A percentile compares a stretch with the other conserved stretches of the same genome.
These are phyloP conservation scores for Pteronura brasiliensis DNA, from an alignment of 2,113 vertebrate genomes.

Conservation along the genomic window DNA sequence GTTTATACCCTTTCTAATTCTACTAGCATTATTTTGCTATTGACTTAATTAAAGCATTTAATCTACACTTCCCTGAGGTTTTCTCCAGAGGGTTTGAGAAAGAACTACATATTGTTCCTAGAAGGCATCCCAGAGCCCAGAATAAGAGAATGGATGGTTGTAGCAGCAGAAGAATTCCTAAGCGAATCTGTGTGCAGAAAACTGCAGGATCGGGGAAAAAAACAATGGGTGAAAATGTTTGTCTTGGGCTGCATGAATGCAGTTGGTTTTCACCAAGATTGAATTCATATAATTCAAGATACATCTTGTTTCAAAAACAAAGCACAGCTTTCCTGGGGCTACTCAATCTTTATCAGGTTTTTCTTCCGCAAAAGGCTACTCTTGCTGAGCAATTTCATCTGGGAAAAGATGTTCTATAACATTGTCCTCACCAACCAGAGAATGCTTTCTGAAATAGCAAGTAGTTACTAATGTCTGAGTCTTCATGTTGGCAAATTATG, in stretches of 20 bases:
- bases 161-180: neutral
- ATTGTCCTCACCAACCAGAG: neutral
- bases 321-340: constrained; percentile 29
- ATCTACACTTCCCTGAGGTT: neutral
- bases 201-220: neutral
- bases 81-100: neutral
- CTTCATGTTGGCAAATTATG: neutral
- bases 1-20: neutral
- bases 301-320: constrained; percentile 28
- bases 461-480: neutral
- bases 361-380: neutral
- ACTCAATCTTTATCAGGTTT: constrained; percentile 32
- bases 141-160: neutral
- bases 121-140: neutral
- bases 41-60: constrained; percentile 18
- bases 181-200: neutral
- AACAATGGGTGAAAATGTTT: neutral
- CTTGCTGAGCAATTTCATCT: constrained; percentile 12
- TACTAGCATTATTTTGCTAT: neutral
- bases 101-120: neutral
- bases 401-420: constrained; percentile 36
- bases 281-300: constrained; percentile 5
- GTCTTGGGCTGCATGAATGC: neutral
- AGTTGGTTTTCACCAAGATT: neutral
- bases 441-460: constrained; percentile 25